phyloP scores from a whole-genome alignment of 2,888 invertebrate genomes.

The Gisinianus flammeolus region DNA sequence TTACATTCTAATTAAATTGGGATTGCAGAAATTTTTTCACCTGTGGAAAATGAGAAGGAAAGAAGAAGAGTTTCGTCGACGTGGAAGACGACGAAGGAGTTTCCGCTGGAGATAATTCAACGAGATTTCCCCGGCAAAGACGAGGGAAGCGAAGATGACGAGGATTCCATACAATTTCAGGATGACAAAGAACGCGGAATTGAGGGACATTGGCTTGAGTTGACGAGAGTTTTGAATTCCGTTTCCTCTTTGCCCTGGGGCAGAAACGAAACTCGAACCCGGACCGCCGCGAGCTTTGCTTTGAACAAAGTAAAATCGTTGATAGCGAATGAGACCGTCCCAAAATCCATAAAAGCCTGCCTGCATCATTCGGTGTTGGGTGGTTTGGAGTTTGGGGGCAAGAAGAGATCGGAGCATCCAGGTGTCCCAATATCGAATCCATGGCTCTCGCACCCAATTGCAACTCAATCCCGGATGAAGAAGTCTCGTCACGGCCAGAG shows the following conservation, averaged over 20 bases:
- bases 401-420: neutral
- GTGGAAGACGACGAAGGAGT: too few species aligned
- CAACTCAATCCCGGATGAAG: neutral
- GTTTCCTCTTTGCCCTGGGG: neutral
- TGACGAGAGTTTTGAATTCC: neutral
- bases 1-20: too few species aligned
- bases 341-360: constrained; percentile 22
- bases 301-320: constrained; percentile 5
- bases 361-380: neutral
- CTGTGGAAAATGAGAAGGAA: too few species aligned
- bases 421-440: constrained; percentile 23
- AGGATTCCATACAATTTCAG: constrained; percentile 23
- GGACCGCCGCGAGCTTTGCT: neutral
- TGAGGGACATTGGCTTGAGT: constrained; percentile 10
- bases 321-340: neutral
- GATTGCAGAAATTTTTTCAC: too few species aligned
- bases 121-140: constrained; percentile 7
- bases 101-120: neutral
- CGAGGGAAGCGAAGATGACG: neutral
- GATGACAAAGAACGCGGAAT: constrained; percentile 17
- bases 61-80: too few species aligned
- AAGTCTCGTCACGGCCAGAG: neutral
- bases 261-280: neutral
- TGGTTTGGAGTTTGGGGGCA: too few species aligned
- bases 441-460: constrained; percentile 5